Base-by-base conservation (phyloP, 2,888 invertebrate genomes). In the Tubulanus polymorphus region DNA sequence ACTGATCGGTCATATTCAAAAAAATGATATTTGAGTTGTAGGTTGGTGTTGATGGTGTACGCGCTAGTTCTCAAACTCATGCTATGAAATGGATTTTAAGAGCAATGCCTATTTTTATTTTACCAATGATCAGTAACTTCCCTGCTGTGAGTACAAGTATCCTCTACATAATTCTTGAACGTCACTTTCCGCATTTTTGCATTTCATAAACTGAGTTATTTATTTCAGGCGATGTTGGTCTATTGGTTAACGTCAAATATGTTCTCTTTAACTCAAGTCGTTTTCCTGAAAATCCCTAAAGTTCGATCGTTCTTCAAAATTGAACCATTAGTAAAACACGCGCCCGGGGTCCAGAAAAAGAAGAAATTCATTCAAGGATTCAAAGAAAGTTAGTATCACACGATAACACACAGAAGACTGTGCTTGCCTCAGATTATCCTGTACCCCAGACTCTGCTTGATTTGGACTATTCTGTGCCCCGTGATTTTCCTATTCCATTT, bases 161-260 rank as follows among this genome's bases (percentile, higher is more conserved):
- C 10, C 35, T 32, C 10, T 32, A 12, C 35, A 32, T n/a, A 32
- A 32, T 32, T 32, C 10, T 32, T 32, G 10, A 32, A 12, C 10
- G 10, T n/a, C 10, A 32, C 35, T 32, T 32, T 32, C 41, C 6
- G 23, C 20, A 20, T 8, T 41, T 5, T 20, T 41, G 41, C 23
- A 18, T 15, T 8, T 41, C 23, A 15, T 20, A 41, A 3, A 20
- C 41, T 8, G 6, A 41, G 5, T 5, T 37, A 53, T 37, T 59
- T 37, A 20, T 63, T 63, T 32, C 53, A 77, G 84, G 93, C 89
- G 0, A 87, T 96, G 71, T 82, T 93, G 45, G 87, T 88, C 30
- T 96, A 96, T 74, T 96, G 95, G 95, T 84, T 86, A 18, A 86
- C 90, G 27, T 89, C 88, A 66, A 96, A 96, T 77, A 84, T 89